Base-by-base conservation (phyloP, 23 tunicate genomes). In the Trididemnum nubilum region DNA sequence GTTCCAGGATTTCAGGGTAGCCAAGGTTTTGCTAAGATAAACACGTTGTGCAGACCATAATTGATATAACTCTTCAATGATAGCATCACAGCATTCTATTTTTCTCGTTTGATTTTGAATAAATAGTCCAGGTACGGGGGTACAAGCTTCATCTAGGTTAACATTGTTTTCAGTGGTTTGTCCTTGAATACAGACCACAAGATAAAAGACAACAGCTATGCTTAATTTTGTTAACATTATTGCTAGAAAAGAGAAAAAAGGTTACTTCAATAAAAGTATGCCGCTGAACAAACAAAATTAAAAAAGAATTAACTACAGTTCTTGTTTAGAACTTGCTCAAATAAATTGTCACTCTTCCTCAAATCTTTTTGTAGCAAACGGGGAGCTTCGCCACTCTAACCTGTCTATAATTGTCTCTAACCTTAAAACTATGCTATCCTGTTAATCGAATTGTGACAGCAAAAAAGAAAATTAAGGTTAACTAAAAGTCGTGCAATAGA, bases 1-100 rank as follows among this genome's bases (percentile, higher is more conserved):
- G 0, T 80, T 63, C 96, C 96, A 90, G 1, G 85, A 64, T 35
- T 85, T 36, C 40, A 90, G 35, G 4, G 82, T 58, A 33, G 63
- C 89, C 57, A 90, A 74, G 21, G 51, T 52, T 36, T 71, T 57
- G 40, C 83, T 79, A 5, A 90, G 39, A 32, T 77, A 77, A 21
- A 77, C 40, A 30, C 66, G 22, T 33, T 77, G 66, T 2, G 24
- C 54, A 28, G 77, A 33, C 96, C 96, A 90, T 2, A 22, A 0
- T 19, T 26, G 15, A 24, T 79, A 36, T 36, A 78, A 80, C 0
- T 84, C 18, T 22, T 65, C 50, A 0, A 84, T 38, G 0, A 74
- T 63, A 5, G 15, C 25, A 40, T 63, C 60, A 60, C 96, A 90
- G 52, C 96, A 90, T 59, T 73, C 69, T 0, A 90, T 31, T 69